Base-by-base conservation (phyloP, 2,888 invertebrate species). In the Melitaea athalia region DNA sequence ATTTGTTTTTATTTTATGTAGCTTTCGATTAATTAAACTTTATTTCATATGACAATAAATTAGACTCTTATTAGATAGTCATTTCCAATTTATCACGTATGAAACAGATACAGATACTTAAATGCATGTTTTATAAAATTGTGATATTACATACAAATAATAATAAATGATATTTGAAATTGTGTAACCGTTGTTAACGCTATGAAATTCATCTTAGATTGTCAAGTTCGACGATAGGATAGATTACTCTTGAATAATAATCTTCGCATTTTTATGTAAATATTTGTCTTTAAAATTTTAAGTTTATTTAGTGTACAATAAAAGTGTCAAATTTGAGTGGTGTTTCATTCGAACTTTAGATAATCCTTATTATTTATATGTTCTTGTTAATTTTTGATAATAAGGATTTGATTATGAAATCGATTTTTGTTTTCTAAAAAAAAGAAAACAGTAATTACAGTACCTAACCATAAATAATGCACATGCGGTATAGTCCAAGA, bases 291-390 rank as follows among this genome's bases (percentile, higher is more conserved):
- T 24, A 53, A 42, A 60, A 64, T 45, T 52, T 38, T 67, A 60
- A 17, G 49, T 24, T 11, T 61, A 60, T 59, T 24, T 63, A 47
- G 52, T 17, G 59, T 64, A 67, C 61, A 63, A 65, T 64, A 69
- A 71, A 71, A 12, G 62, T 55, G 64, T 61, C 59, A 50, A 63
- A 47, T 24, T 57, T 55, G 33, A 69, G 63, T 67, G 60, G 67
- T 66, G 69, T 74, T 74, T 74, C 59, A 74, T 67, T 74, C 11
- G 1, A 43, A 10, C 7, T 43, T 10, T 4, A 43, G 7, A 24
- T 24, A 24, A 24, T 24, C 3, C 24, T 24, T 24, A 24, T 24
- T 24, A 24, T 24, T 24, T 24, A 24, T n/a, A n/a, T n/a, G n/a
- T n/a, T n/a, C n/a, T n/a, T n/a, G n/a, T n/a, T n/a, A n/a, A n/a